A percentile compares a stretch with the other conserved stretches of the same genome.
phyloP scores from a whole-genome alignment of 1,140 invertebrate species.

The Orius insidiosus region DNA sequence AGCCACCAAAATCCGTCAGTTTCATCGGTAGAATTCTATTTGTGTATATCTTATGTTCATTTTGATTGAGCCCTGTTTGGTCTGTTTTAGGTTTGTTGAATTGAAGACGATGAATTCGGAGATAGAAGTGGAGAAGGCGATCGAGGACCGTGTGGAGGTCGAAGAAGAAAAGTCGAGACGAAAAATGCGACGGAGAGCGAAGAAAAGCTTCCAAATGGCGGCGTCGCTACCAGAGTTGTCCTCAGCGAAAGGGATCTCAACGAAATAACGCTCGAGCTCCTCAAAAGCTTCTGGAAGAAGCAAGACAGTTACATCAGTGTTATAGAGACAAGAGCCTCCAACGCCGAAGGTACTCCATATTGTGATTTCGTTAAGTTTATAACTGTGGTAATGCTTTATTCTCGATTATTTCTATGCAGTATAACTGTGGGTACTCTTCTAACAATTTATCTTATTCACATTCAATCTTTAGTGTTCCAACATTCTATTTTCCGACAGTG shows the following conservation, averaged over 20 bases:
- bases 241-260: slow-evolving; percentile 15
- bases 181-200: too few relatives aligned
- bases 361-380: slow-evolving; percentile 14
- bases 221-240: slow-evolving; percentile 3
- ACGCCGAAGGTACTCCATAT: slow-evolving; percentile 18
- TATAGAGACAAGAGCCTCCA: slow-evolving; percentile 14
- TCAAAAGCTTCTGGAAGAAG: slow-evolving; percentile 14
- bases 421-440: slow-evolving; percentile 3
- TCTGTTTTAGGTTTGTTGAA: too few relatives aligned
- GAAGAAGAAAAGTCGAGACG: too few relatives aligned
- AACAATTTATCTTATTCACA: neutral
- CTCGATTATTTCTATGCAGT: slow-evolving; percentile 4
- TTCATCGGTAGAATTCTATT: too few relatives aligned
- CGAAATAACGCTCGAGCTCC: slow-evolving; percentile 12
- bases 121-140: too few relatives aligned
- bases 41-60: too few relatives aligned
- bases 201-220: too few relatives aligned
- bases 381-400: slow-evolving; percentile 8
- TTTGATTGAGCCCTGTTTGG: too few relatives aligned
- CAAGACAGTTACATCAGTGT: slow-evolving; percentile 18
- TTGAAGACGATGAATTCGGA: too few relatives aligned
- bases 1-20: too few relatives aligned
- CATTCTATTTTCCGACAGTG: neutral
- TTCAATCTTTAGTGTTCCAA: neutral
- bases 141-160: too few relatives aligned